Percentiles rank a stretch among this genome's conserved stretches.
phyloP scores from a whole-genome alignment of 2,797 vertebrate genomes.

The Thaleichthys pacificus region DNA sequence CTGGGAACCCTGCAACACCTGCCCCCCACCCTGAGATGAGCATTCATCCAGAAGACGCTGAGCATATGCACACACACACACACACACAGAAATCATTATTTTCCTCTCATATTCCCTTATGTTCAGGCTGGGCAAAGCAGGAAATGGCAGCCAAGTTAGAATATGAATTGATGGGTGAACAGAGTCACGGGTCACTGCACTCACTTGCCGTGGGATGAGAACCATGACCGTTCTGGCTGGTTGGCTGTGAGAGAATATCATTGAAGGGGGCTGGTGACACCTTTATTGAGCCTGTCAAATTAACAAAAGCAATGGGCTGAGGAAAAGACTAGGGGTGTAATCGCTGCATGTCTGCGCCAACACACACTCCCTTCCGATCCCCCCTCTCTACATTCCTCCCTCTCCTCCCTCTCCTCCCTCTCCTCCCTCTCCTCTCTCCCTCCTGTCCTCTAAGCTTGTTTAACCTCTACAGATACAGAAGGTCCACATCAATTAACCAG shows the following conservation, averaged over 20 bases:
- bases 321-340: constrained; percentile 41
- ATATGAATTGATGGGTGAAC: constrained; percentile 46
- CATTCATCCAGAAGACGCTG: constrained; percentile 55
- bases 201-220: constrained; percentile 49
- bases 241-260: constrained; percentile 69
- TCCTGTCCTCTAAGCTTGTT: constrained; percentile 19
- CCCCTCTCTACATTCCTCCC: background rate
- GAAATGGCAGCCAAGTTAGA: constrained; percentile 23
- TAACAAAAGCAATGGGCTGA: constrained; percentile 68
- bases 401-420: no score
- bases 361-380: background rate
- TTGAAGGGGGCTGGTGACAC: constrained; percentile 66
- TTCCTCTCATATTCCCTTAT: background rate
- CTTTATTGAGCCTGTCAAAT: constrained; percentile 77
- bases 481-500: constrained; percentile 49
- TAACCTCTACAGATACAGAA: constrained; percentile 39
- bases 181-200: constrained; percentile 65
- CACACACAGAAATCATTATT: constrained; percentile 17
- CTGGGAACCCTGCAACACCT: constrained; percentile 62
- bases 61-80: constrained; percentile 64
- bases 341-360: constrained; percentile 15
- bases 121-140: background rate
- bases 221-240: constrained; percentile 66
- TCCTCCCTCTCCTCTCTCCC: background rate
- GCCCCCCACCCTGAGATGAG: constrained; percentile 64